Conservation (phyloP, 2,888 invertebrate species). For the Nomada hirtipes region DNA sequence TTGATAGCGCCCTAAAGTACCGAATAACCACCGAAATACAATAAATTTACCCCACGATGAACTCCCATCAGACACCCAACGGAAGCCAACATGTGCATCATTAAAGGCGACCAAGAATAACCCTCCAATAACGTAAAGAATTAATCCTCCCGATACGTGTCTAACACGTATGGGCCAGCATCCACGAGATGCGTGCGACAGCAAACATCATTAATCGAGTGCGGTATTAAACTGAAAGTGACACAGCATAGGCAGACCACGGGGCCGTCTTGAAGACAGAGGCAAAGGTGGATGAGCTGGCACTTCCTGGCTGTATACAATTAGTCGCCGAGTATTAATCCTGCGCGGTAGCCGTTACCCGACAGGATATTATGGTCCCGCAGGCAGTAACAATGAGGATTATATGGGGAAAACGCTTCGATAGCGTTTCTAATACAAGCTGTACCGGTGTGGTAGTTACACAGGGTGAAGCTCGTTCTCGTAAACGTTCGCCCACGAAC, state of each 20-base stretch:
- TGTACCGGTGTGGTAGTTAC: constrained; percentile 44
- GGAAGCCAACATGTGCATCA: too few relatives aligned
- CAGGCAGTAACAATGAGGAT: constrained; percentile 80
- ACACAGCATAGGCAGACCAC: constrained; percentile 49
- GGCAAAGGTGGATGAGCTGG: constrained; percentile 70
- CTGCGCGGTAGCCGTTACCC: constrained; percentile 75
- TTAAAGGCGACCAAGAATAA: not conserved
- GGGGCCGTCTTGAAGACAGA: constrained; percentile 64
- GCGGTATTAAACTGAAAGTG: constrained; percentile 56
- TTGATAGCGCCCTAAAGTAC: too few relatives aligned
- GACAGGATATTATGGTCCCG: constrained; percentile 79
- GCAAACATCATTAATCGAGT: constrained; percentile 59
- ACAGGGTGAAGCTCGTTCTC: constrained; percentile 62
- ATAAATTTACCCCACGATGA: too few relatives aligned
- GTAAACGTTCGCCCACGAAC: constrained; percentile 78
- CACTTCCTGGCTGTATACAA: constrained; percentile 73
- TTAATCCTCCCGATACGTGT: constrained; percentile 7
- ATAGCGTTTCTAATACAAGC: constrained; percentile 80
- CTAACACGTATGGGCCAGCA: not conserved
- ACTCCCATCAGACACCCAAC: too few relatives aligned
- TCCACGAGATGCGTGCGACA: not conserved
- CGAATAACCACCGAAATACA: too few relatives aligned
- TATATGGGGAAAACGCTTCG: constrained; percentile 80
- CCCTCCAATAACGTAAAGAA: not conserved
- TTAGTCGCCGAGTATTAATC: constrained; percentile 79